These are phyloP conservation scores for Elanoides forficatus DNA, from an alignment of 2,113 vertebrate species.

Conservation along the genomic window DNA sequence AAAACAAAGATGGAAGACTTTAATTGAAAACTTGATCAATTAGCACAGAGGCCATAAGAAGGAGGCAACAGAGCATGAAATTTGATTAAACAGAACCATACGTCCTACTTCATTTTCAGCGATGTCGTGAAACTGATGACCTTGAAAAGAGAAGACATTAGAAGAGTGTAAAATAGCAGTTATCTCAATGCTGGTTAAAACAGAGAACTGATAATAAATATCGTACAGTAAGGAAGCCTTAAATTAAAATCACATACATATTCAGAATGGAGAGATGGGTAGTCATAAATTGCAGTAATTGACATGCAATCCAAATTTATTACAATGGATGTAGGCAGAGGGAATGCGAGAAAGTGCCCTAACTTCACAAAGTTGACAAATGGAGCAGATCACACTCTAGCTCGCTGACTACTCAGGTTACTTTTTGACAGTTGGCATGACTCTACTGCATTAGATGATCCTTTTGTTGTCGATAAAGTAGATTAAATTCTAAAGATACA, in stretches of 20 bases:
- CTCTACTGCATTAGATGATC: neutral
- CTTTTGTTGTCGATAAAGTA: neutral
- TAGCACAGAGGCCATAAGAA: conserved; percentile 77
- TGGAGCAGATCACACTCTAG: neutral
- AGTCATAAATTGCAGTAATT: conserved; percentile 73
- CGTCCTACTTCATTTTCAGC: conserved; percentile 70
- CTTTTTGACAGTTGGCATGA: conserved; percentile 7
- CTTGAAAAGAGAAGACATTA: conserved; percentile 71
- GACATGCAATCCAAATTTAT: conserved; percentile 73
- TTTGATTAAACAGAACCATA: conserved; percentile 79
- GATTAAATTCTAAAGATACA: neutral
- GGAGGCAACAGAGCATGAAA: conserved; percentile 76
- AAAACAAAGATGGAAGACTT: conserved; percentile 79
- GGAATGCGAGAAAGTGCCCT: conserved; percentile 31
- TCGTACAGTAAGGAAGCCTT: conserved; percentile 53
- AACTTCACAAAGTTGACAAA: conserved; percentile 66
- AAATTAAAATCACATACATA: conserved; percentile 70
- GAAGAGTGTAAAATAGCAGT: conserved; percentile 48
- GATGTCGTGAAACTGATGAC: conserved; percentile 68
- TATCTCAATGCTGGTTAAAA: conserved; percentile 45
- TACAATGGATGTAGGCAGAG: conserved; percentile 51
- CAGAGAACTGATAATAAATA: conserved; percentile 61
- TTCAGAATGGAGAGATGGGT: conserved; percentile 52
- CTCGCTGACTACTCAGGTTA: conserved; percentile 32
- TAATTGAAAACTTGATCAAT: conserved; percentile 85